Evolutionary conservation across 2,113 vertebrate genomes (phyloP).

Genomic region (Chamaetylas fuelleborni): DNA sequence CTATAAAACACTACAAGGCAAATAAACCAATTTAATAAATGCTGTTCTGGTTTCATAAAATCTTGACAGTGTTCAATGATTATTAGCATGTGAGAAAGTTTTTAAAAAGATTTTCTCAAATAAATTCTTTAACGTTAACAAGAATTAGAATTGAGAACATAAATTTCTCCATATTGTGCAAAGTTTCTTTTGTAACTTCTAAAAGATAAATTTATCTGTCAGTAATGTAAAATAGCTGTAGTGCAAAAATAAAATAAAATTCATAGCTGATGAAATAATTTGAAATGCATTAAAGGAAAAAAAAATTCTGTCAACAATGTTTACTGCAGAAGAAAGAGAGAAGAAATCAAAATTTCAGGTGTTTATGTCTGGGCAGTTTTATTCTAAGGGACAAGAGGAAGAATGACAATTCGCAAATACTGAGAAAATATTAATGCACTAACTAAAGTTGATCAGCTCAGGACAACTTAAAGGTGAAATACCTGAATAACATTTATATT

Average conservation of each 20-base stretch:
- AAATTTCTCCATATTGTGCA: neutral
- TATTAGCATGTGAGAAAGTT: accelerated
- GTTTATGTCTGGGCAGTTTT: neutral
- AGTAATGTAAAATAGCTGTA: neutral
- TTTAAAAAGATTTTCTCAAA: neutral
- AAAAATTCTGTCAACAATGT: neutral
- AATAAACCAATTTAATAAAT: neutral
- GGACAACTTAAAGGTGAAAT: neutral
- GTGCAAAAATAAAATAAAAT: neutral
- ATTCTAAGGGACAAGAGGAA: neutral
- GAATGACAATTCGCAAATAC: neutral
- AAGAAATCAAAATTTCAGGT: neutral
- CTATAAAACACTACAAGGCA: neutral
- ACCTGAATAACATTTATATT: neutral
- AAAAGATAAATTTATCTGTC: neutral
- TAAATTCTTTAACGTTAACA: accelerated
- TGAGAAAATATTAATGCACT: neutral
- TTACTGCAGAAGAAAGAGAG: neutral
- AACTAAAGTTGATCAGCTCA: neutral
- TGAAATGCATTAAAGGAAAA: neutral
- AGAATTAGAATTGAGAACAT: neutral
- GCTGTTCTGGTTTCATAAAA: neutral
- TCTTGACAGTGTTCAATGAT: neutral
- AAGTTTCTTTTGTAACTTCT: neutral
- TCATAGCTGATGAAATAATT: neutral